Percentiles rank a stretch among this genome's conserved stretches.
Conservation (phyloP, 2,797 vertebrate species). For the Thalassophryne amazonica region DNA sequence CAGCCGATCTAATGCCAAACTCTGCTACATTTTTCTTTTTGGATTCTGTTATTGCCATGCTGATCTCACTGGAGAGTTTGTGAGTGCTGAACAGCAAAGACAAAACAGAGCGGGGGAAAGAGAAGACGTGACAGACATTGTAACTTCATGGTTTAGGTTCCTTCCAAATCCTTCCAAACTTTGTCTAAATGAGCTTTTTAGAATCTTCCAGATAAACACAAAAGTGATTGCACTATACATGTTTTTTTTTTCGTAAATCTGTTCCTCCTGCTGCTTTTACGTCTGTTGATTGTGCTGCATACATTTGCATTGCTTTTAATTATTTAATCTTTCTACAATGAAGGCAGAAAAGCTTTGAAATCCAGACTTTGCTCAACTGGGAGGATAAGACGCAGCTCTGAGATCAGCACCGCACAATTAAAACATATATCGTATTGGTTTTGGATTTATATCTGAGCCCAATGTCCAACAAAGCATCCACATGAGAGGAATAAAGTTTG, state of each 20-base stretch:
- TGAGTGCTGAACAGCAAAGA: not conserved
- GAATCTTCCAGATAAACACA: not conserved
- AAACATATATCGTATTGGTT: too few species aligned
- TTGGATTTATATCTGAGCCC: too few species aligned
- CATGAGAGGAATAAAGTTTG: too few species aligned
- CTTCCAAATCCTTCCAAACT: not conserved
- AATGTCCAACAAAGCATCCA: too few species aligned
- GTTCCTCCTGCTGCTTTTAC: not conserved
- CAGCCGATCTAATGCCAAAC: not conserved
- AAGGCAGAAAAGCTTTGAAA: not conserved
- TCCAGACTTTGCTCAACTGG: too few species aligned
- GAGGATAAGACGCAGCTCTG: too few species aligned
- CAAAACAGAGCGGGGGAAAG: not conserved
- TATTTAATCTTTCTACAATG: not conserved
- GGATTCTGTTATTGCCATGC: not conserved
- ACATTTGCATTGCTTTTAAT: too few species aligned
- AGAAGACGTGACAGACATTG: not conserved
- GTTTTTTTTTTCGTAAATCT: too few species aligned
- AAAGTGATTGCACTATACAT: not conserved
- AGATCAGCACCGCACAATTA: too few species aligned
- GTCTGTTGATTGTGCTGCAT: too few species aligned
- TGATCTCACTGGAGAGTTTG: constrained; percentile 6
- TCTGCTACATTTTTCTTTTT: not conserved
- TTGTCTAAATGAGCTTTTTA: not conserved
- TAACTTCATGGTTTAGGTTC: not conserved